phyloP scores from a whole-genome alignment of 1,140 invertebrate species.

The Drosophila melanica region DNA sequence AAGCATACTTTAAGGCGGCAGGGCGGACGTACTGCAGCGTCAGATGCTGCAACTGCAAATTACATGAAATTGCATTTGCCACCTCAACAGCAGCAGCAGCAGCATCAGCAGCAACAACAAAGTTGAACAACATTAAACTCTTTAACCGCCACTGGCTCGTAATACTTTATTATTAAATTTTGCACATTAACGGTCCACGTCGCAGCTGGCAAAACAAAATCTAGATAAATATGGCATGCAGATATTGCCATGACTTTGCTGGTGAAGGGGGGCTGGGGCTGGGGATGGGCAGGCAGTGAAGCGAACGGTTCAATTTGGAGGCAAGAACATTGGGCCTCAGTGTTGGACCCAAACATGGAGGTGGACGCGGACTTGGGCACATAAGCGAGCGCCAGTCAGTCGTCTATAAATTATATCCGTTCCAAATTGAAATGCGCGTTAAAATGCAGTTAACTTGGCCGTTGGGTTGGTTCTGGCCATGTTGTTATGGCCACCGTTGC shows the following conservation, averaged over 20 bases:
- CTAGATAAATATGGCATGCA: constrained; percentile 75
- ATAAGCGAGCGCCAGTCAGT: constrained; percentile 78
- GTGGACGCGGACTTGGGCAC: constrained; percentile 33
- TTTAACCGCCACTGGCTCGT: constrained; percentile 62
- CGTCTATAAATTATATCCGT: constrained; percentile 84
- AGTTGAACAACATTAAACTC: constrained; percentile 60
- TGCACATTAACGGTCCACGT: constrained; percentile 72
- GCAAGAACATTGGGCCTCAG: constrained; percentile 55
- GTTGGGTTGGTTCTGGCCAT: constrained; percentile 61
- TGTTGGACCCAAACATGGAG: background rate
- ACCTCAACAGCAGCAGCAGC: constrained; percentile 23
- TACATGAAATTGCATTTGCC: constrained; percentile 61
- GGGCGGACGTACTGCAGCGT: background rate
- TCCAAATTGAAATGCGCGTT: constrained; percentile 84
- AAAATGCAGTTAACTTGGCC: constrained; percentile 84
- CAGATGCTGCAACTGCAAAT: constrained; percentile 24
- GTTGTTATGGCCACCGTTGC: constrained; percentile 75
- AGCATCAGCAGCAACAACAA: constrained; percentile 17
- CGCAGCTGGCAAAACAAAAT: constrained; percentile 67
- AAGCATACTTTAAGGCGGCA: constrained; percentile 55
- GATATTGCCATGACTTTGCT: constrained; percentile 39
- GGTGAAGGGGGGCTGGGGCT: background rate
- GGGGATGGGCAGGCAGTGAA: constrained; percentile 51
- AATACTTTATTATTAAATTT: constrained; percentile 81
- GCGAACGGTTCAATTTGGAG: constrained; percentile 76